Conservation (phyloP, 1,140 invertebrate species). For the Heliconius melpomene region DNA sequence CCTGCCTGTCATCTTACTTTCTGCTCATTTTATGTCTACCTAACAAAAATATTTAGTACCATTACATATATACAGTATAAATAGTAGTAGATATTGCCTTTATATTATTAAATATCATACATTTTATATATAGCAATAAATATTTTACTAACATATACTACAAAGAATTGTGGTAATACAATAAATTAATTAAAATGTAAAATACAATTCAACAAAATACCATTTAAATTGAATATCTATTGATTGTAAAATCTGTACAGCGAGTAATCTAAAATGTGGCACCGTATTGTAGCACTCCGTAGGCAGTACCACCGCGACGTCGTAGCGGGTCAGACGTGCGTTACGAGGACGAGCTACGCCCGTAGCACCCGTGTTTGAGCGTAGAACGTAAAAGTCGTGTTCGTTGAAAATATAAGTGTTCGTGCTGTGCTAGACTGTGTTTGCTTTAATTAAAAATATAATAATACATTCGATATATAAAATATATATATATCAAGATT, state of each 20-base stretch:
- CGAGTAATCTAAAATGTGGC: constrained; percentile 64
- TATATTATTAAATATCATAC: no score
- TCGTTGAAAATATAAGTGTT: constrained; percentile 37
- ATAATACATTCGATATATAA: neutral
- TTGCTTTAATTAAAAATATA: constrained; percentile 1
- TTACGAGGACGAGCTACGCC: constrained; percentile 44
- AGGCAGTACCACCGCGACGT: constrained; percentile 68
- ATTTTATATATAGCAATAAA: no score
- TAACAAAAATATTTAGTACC: no score
- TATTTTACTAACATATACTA: neutral
- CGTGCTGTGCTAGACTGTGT: constrained; percentile 50
- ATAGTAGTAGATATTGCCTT: no score
- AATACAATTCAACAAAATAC: constrained; percentile 11
- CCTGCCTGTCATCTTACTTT: no score
- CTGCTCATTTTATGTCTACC: no score
- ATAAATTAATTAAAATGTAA: neutral
- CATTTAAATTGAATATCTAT: constrained; percentile 24
- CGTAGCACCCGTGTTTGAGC: constrained; percentile 15
- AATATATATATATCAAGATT: neutral
- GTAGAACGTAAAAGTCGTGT: neutral
- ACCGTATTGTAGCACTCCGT: constrained; percentile 63
- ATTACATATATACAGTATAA: no score
- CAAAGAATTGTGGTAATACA: neutral
- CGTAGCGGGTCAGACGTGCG: constrained; percentile 62
- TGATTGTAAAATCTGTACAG: constrained; percentile 73